Conservation (phyloP, 64 coral and sea anemone species). For the Stichodactyla helianthus region DNA sequence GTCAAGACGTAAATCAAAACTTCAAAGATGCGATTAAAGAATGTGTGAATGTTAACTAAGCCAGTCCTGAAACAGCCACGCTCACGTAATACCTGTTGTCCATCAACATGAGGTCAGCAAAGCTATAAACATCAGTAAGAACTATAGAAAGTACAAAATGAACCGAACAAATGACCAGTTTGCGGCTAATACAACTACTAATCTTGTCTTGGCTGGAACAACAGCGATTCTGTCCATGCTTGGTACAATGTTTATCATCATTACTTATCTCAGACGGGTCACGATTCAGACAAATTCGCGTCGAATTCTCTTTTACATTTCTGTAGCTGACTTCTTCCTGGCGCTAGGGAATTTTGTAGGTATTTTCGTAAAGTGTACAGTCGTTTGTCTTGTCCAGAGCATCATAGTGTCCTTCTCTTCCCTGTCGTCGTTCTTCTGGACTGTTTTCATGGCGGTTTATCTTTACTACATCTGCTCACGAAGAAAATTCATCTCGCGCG, state of each 20-base stretch:
- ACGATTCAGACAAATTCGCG: slow-evolving; percentile 46
- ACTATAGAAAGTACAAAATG: neutral
- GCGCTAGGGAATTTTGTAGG: slow-evolving; percentile 6
- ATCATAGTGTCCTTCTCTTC: slow-evolving; percentile 61
- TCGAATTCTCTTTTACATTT: slow-evolving; percentile 74
- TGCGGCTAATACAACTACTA: neutral
- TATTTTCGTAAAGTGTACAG: neutral
- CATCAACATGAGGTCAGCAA: too few relatives aligned
- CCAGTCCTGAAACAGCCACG: too few relatives aligned
- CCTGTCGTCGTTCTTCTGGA: slow-evolving; percentile 92
- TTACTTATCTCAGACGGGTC: slow-evolving; percentile 63
- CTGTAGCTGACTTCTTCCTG: neutral
- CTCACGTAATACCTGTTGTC: too few relatives aligned
- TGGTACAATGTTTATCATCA: slow-evolving; percentile 62
- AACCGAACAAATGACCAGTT: neutral
- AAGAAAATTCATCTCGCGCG: slow-evolving; percentile 33
- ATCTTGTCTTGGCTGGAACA: slow-evolving; percentile 9
- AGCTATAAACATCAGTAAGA: neutral
- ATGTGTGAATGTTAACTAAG: too few relatives aligned
- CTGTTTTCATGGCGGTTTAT: slow-evolving; percentile 65
- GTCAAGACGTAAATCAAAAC: too few relatives aligned
- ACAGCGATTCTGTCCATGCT: slow-evolving; percentile 63
- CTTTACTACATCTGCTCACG: slow-evolving; percentile 50
- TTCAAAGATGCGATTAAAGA: too few relatives aligned
- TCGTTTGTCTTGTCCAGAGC: slow-evolving; percentile 54